A percentile compares a stretch with the other conserved stretches of the same genome.
Evolutionary conservation across 1,140 invertebrate genomes (phyloP).

Genomic region (Nymphalis io): DNA sequence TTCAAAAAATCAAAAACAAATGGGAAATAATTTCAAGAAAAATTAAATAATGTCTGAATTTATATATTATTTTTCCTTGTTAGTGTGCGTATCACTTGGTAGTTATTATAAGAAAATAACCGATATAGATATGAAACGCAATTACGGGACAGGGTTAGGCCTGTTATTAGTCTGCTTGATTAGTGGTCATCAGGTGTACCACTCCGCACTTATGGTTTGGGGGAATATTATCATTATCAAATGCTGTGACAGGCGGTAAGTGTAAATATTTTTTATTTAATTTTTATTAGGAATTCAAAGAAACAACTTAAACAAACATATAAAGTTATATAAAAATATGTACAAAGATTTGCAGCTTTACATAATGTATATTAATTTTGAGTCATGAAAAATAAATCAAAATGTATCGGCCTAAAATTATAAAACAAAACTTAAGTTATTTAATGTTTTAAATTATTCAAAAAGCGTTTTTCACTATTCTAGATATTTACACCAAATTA

Average conservation of each 20-base stretch:
- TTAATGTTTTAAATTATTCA: no score
- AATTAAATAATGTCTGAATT: constrained; percentile 37
- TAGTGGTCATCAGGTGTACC: constrained; percentile 55
- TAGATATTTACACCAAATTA: constrained; percentile 66
- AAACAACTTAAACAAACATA: no score
- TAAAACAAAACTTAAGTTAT: no score
- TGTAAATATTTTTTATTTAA: neutral
- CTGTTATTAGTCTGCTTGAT: constrained; percentile 54
- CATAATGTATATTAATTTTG: no score
- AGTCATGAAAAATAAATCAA: no score
- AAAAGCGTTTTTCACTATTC: constrained; percentile 34
- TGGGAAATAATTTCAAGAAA: neutral
- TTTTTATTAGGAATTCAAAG: no score
- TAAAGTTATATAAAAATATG: no score
- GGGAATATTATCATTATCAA: constrained; percentile 69
- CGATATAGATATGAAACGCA: constrained; percentile 51
- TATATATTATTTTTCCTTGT: constrained; percentile 54
- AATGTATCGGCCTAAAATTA: no score
- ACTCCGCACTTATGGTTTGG: constrained; percentile 60
- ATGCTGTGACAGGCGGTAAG: constrained; percentile 66
- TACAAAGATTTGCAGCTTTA: no score
- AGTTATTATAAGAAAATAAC: constrained; percentile 60
- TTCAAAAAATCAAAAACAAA: no score
- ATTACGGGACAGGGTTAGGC: constrained; percentile 64
- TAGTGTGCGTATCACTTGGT: constrained; percentile 57